Evolutionary conservation across 2,113 vertebrate species (phyloP).

Genomic region (Junco hyemalis): DNA sequence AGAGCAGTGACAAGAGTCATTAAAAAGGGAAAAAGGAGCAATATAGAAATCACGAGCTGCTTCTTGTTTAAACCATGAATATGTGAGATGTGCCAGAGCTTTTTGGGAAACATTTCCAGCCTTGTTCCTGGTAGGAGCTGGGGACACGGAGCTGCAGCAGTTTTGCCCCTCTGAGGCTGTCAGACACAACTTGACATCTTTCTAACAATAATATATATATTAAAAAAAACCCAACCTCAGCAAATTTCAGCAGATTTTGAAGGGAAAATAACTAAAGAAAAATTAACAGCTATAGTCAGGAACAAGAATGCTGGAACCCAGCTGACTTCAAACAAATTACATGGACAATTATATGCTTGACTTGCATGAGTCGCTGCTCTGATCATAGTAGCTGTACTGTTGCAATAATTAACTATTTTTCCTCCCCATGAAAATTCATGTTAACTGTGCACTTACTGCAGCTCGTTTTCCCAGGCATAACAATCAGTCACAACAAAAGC

Average conservation of each 20-base stretch:
- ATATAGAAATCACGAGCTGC: not conserved
- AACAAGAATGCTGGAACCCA: not conserved
- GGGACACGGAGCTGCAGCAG: not conserved
- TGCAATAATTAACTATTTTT: not conserved
- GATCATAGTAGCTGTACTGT: not conserved
- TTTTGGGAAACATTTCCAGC: not conserved
- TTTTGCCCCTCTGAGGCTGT: not conserved
- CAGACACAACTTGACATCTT: not conserved
- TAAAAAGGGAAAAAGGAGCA: not conserved
- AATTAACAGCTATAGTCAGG: not conserved
- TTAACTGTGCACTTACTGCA: not conserved
- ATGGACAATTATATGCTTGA: not conserved
- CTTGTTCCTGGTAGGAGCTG: not conserved
- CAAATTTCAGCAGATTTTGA: not conserved
- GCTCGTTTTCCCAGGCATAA: not conserved
- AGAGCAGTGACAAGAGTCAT: not conserved
- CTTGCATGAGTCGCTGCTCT: not conserved
- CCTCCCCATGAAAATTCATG: not conserved
- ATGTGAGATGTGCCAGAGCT: not conserved
- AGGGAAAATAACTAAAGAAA: not conserved
- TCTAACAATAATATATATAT: not conserved
- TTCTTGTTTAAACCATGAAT: not conserved
- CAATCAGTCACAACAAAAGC: not conserved
- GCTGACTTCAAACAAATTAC: constrained; percentile 22
- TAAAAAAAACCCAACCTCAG: not conserved